A percentile compares a stretch with the other conserved stretches of the same genome.
phyloP scores from a whole-genome alignment of 2,888 invertebrate genomes.

The Thelaira solivaga region DNA sequence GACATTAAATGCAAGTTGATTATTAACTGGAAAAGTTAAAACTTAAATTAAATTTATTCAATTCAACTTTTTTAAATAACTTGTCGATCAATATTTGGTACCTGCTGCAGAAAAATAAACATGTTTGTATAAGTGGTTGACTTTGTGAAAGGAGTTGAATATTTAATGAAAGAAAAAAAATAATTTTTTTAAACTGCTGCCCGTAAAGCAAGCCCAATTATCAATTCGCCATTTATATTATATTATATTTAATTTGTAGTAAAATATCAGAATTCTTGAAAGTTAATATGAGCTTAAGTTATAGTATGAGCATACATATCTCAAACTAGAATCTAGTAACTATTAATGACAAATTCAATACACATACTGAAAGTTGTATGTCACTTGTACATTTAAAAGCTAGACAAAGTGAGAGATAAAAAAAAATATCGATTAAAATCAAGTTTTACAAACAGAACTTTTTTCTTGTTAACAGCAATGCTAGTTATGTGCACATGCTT shows the following conservation, averaged over 20 bases:
- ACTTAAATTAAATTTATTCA: no score
- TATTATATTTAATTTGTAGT: not conserved
- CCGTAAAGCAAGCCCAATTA: not conserved
- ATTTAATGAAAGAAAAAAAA: not conserved
- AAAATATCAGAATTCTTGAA: conserved; percentile 11
- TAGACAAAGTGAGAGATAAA: not conserved
- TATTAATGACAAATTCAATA: conserved; percentile 20
- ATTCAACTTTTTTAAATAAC: no score
- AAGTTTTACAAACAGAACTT: conserved; percentile 18
- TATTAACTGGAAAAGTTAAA: no score
- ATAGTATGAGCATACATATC: no score
- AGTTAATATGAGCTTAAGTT: not conserved
- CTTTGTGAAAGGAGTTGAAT: not conserved
- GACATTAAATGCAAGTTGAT: no score
- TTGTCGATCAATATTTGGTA: no score
- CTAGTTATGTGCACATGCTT: not conserved
- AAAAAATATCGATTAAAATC: conserved; percentile 10
- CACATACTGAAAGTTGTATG: conserved; percentile 42
- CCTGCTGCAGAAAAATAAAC: no score
- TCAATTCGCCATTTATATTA: not conserved
- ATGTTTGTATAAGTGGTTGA: not conserved
- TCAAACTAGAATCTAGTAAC: conserved; percentile 25
- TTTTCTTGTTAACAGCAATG: conserved; percentile 25
- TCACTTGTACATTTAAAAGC: not conserved
- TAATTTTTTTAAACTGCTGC: not conserved